Base-by-base conservation (phyloP, 2,113 vertebrate species). In the Solea senegalensis region DNA sequence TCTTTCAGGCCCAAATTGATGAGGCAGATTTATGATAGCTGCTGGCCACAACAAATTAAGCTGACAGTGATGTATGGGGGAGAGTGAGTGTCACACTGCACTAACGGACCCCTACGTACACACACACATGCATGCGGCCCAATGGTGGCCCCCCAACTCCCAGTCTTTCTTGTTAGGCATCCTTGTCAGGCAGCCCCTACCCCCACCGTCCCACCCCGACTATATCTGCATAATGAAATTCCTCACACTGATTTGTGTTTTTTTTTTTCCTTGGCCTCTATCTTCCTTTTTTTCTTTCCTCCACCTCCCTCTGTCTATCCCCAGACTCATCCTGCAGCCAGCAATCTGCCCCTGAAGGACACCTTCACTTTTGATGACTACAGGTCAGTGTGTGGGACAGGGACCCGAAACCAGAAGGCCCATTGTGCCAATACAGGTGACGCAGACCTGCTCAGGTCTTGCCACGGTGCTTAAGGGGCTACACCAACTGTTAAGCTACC, bases 311-410 rank as follows among this genome's bases (percentile, higher is more conserved):
- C 51, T 54, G 90, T 65, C 26, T 13, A 87, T 94, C 92, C 85
- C 80, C 90, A 99, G 98, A 97, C 95, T 90, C 96, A 99, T 92
- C 97, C 97, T 53, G 96, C 96, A 62, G 96, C 97, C 93, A 96
- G 91, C 94, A 98, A 98, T 88, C 94, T 99, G 89, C 95, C 96
- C 86, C 89, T 99, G 92, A 99, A 98, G 95, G 97, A 99, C 89
- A 94, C 95, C 88, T 99, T 99, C 93, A 98, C 96, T 61, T 99
- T 96, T 27, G 97, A 99, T 2, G 98, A 99, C 94, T 99, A 99
- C 96, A 99, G 98, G 98, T 99, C 84, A 86, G 97, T 96, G 43
- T 59, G 64, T 54, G 48, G 21, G 21, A 21, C 21, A 21, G 21
- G 5, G 34, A 34, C 34, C 34, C 34, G 2, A 34, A 34, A 34